Percentiles rank a stretch among this genome's conserved stretches.
These are phyloP conservation scores for Drosophila flavopinicola DNA, from an alignment of 2,888 invertebrate species.

Conservation along the genomic window DNA sequence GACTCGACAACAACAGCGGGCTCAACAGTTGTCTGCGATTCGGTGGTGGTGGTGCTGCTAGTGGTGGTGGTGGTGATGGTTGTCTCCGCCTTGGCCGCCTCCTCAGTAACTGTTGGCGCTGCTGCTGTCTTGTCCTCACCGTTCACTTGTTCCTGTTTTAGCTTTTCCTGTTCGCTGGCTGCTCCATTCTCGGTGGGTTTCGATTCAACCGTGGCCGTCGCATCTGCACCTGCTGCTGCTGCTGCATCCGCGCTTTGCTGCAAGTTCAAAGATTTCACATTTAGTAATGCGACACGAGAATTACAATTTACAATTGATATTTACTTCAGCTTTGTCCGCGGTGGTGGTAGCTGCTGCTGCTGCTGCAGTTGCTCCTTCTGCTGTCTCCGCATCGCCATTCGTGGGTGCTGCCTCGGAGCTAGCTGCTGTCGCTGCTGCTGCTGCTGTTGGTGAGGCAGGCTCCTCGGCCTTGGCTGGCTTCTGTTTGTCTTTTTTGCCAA, in stretches of 20 bases:
- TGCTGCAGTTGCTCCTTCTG: constrained; percentile 77
- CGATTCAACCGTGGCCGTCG: constrained; percentile 51
- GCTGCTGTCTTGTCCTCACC: constrained; percentile 63
- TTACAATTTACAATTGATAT: background rate
- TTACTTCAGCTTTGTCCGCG: constrained; percentile 34
- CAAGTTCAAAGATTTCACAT: background rate
- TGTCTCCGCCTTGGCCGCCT: constrained; percentile 54
- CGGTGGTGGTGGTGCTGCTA: constrained; percentile 41
- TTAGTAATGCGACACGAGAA: background rate
- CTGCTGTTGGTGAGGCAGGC: constrained; percentile 80
- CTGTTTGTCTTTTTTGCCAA: constrained; percentile 94
- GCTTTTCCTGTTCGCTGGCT: constrained; percentile 65
- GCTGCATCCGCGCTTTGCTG: constrained; percentile 36
- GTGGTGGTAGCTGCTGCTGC: constrained; percentile 5
- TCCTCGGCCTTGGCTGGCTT: constrained; percentile 90
- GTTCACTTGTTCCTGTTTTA: constrained; percentile 55
- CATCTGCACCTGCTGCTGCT: constrained; percentile 8
- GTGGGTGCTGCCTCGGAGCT: constrained; percentile 60
- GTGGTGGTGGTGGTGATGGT: constrained; percentile 34
- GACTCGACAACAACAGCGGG: constrained; percentile 50
- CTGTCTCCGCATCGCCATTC: constrained; percentile 87
- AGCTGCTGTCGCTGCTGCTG: constrained; percentile 47
- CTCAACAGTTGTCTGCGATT: constrained; percentile 36
- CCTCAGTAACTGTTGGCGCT: constrained; percentile 58
- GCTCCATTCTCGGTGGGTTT: constrained; percentile 74